Conservation (phyloP, 2,888 invertebrate species). For the Melinaea marsaeus region DNA sequence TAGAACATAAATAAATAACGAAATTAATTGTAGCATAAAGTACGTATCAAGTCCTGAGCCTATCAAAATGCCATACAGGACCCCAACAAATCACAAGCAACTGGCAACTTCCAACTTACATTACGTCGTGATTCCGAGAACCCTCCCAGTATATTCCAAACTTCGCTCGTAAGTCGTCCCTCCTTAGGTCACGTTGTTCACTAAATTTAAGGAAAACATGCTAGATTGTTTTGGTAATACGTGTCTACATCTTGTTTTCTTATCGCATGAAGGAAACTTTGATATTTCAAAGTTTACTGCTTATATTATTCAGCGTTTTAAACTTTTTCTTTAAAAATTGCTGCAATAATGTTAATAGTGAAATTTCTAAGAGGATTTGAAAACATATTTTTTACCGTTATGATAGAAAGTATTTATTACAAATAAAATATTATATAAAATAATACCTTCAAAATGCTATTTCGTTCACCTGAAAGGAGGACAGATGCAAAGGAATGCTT, state of each 20-base stretch:
- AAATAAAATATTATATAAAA: too few relatives aligned
- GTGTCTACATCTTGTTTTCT: slow-evolving; percentile 12
- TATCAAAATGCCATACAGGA: slow-evolving; percentile 22
- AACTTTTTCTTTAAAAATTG: too few relatives aligned
- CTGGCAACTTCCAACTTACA: slow-evolving; percentile 35
- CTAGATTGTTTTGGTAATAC: slow-evolving; percentile 28
- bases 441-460: too few relatives aligned
- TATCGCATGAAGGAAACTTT: neutral
- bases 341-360: too few relatives aligned
- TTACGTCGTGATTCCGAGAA: slow-evolving; percentile 31
- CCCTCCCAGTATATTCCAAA: slow-evolving; percentile 43
- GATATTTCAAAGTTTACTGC: neutral
- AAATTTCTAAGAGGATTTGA: too few relatives aligned
- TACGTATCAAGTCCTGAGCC: slow-evolving; percentile 2
- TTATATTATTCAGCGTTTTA: too few relatives aligned
- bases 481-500: too few relatives aligned
- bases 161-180: slow-evolving; percentile 61
- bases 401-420: too few relatives aligned
- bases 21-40: slow-evolving; percentile 9
- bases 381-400: too few relatives aligned
- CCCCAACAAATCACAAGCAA: slow-evolving; percentile 38
- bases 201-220: slow-evolving; percentile 72
- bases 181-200: slow-evolving; percentile 65
- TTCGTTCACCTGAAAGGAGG: too few relatives aligned
- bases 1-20: slow-evolving; percentile 5